phyloP scores from a whole-genome alignment of 2,797 vertebrate species.

The Gephyroberyx darwinii region DNA sequence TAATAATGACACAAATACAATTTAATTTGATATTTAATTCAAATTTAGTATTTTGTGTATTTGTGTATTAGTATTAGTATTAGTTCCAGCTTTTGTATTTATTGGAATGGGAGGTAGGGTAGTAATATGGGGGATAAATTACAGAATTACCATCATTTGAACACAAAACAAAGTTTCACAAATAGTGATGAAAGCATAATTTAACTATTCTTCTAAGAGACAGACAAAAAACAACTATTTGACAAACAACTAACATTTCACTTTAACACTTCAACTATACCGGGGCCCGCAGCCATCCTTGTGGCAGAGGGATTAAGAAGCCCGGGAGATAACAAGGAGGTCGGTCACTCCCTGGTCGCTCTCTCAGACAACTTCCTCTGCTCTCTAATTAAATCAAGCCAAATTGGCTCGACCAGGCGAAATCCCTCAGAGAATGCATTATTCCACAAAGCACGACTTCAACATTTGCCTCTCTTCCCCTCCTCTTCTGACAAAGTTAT shows the following conservation, averaged over 20 bases:
- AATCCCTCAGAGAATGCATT: constrained; percentile 59
- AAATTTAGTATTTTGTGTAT: too few species aligned
- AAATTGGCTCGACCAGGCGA: constrained; percentile 57
- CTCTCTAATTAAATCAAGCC: constrained; percentile 72
- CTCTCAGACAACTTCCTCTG: constrained; percentile 59
- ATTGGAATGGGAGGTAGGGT: too few species aligned
- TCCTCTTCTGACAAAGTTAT: constrained; percentile 34
- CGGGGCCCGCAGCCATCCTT: constrained; percentile 42
- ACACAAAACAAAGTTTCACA: too few species aligned
- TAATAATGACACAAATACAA: too few species aligned
- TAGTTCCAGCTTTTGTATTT: too few species aligned
- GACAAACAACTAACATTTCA: constrained; percentile 25
- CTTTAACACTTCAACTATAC: neutral
- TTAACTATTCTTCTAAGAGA: neutral
- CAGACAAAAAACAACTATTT: constrained; percentile 15
- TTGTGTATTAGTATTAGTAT: too few species aligned
- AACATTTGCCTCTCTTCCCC: constrained; percentile 35
- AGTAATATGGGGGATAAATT: too few species aligned
- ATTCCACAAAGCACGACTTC: constrained; percentile 52
- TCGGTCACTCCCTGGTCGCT: constrained; percentile 49
- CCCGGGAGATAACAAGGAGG: constrained; percentile 67
- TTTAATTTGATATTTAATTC: too few species aligned
- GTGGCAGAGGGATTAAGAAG: constrained; percentile 60
- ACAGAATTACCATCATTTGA: too few species aligned
- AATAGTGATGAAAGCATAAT: too few species aligned